phyloP scores from a whole-genome alignment of 2,113 vertebrate species.

The Penelope pileata region DNA sequence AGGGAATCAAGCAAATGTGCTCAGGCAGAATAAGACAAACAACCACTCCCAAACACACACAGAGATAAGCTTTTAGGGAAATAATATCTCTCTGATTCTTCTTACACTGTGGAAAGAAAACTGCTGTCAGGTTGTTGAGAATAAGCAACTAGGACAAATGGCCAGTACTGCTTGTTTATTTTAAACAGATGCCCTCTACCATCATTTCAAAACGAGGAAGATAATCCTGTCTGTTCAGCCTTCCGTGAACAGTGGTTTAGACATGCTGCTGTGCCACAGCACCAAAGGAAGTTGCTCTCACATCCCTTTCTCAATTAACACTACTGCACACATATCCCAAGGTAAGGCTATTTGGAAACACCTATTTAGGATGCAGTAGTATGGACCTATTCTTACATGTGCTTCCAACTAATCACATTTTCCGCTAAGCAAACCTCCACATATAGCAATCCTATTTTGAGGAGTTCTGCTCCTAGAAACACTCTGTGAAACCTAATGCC shows the following conservation, averaged over 20 bases:
- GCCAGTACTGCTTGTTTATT: neutral
- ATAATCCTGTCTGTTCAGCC: neutral
- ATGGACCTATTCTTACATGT: neutral
- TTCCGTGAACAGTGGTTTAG: neutral
- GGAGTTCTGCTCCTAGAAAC: neutral
- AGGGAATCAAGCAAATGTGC: neutral
- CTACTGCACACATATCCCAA: neutral
- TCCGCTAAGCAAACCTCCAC: neutral
- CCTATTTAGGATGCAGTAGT: neutral
- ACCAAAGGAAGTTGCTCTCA: neutral
- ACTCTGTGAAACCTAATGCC: neutral
- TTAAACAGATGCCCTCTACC: conserved; percentile 2
- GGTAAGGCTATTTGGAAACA: neutral
- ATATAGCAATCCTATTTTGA: neutral
- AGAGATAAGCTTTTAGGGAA: neutral
- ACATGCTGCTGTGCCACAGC: neutral
- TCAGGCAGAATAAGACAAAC: neutral
- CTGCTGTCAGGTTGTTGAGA: neutral
- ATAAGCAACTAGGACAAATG: neutral
- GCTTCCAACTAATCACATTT: neutral
- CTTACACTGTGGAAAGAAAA: neutral
- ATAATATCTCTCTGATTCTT: neutral
- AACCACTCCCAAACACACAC: neutral
- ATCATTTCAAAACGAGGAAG: neutral
- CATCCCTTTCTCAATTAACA: neutral